Base-by-base conservation (phyloP, 2,888 invertebrate species). In the Nomada fabriciana region DNA sequence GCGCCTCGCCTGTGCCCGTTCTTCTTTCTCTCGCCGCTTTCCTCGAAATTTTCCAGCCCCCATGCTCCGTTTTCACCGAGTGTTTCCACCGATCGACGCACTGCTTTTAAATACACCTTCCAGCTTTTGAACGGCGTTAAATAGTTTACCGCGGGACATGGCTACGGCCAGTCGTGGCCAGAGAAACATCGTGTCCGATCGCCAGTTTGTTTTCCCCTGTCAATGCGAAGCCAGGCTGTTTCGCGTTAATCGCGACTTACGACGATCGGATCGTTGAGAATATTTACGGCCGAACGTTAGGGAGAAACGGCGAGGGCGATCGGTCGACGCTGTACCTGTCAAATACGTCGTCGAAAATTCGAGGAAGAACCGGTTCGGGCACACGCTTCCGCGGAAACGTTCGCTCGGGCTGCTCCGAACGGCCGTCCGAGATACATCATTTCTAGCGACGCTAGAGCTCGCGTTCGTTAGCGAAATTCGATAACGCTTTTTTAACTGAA, bases 341-440 rank as follows among this genome's bases (percentile, higher is more conserved):
- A 83, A 76, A 79, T 43, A 25, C 71, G 80, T 78, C 43, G 63
- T 71, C 55, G 75, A 63, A 79, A 84, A 83, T 86, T 86, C 80
- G 77, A 73, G 73, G 52, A 50, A 71, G 69, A 85, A 86, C 87
- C 86, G 87, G 87, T 87, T 76, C 57, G 50, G 61, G 61, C 80
- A 67, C 74, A 59, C 72, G 84, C 53, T 52, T 9, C 59, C 74
- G 11, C n/a, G 50, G 47, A 52, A 70, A 71, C 42, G 64, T 57
- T 55, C 23, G 36, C 15, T 63, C 43, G 18, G 50, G 18, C 59
- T 11, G 23, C 25, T n/a, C 47, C 7, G 25, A 23, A 42, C 36
- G 55, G 2, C 47, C 67, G 57, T 63, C 36, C 53, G 63, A 73
- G 78, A 73, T 52, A n/a, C 36, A 36, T 36, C 36, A 23, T 25